These are phyloP conservation scores for Pandemis cinnamomeana DNA, from an alignment of 2,888 invertebrate species.

Conservation along the genomic window DNA sequence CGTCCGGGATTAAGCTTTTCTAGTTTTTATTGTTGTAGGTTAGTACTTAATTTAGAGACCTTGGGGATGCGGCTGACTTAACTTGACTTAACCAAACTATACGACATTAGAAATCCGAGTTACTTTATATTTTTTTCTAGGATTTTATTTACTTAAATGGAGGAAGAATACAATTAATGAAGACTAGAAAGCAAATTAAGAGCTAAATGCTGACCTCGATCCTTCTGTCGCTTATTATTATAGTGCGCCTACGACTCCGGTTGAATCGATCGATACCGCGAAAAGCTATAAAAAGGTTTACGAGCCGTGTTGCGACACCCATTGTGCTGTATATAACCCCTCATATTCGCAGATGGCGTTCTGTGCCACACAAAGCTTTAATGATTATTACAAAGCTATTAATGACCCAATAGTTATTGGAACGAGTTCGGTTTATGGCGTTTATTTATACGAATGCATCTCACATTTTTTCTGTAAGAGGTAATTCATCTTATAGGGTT, in stretches of 20 bases:
- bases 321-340: constrained; percentile 51
- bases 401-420: constrained; percentile 7
- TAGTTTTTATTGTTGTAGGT: no score
- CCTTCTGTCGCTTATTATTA: constrained; percentile 27
- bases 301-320: constrained; percentile 56
- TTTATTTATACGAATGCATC: neutral
- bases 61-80: no score
- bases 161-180: neutral
- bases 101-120: no score
- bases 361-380: constrained; percentile 29
- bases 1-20: no score
- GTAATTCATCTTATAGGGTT: neutral
- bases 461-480: neutral
- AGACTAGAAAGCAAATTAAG: neutral
- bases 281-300: constrained; percentile 70
- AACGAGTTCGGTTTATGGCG: neutral
- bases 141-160: no score
- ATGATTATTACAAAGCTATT: constrained; percentile 30
- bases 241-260: neutral
- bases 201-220: neutral
- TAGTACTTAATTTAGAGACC: no score
- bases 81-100: no score
- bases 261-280: constrained; percentile 63
- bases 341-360: constrained; percentile 49
- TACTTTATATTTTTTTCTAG: no score